Evolutionary conservation across 2,888 invertebrate species (phyloP), one percentile per base, ranked within the genome.

Genomic region (Euzetes globulus): DNA sequence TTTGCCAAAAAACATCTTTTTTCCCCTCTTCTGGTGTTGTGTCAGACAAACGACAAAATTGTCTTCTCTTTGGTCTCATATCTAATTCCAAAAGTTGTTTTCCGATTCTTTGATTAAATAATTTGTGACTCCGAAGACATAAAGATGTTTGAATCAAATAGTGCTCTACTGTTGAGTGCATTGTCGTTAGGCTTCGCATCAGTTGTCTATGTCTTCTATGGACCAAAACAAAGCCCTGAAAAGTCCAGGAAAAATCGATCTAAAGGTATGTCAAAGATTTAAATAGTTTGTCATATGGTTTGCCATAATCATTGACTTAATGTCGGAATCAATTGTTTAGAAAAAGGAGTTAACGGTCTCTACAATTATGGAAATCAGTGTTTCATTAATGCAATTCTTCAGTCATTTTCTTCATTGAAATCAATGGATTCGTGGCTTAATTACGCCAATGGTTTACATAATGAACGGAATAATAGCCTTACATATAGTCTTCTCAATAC

Each of bases 291-390:
- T 13, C 2, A 5, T 50, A 19, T 50, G n/a, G n/a, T 50, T 50
- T 50, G 2, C 5, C 50, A 22, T 5, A 55, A 55, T 55, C 22
- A 6, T 2, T 25, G 19, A 22, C n/a, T 25, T 55, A 55, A 55
- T 55, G 41, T 41, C 41, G 11, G 41, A 41, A 41, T 41, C 41
- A 41, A 41, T 41, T 41, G 41, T 11, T 41, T 41, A 60, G 60
- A 29, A 7, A 29, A 60, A 78, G 74, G 77, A 25, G 81, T 83
- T 72, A 81, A 82, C 71, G 96, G 95, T 11, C 86, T 96, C 50
- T 90, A 91, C 78, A 96, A 96, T 85, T 86, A 94, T 77, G 95
- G 95, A 58, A 89, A 91, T 79, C 94, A 94, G 0, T 96, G 96
- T 83, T 96, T 95, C 82, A 84, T 96, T 73, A 96, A 96, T 84